phyloP scores from a whole-genome alignment of 2,797 vertebrate genomes.

The Smutsia temminckii region DNA sequence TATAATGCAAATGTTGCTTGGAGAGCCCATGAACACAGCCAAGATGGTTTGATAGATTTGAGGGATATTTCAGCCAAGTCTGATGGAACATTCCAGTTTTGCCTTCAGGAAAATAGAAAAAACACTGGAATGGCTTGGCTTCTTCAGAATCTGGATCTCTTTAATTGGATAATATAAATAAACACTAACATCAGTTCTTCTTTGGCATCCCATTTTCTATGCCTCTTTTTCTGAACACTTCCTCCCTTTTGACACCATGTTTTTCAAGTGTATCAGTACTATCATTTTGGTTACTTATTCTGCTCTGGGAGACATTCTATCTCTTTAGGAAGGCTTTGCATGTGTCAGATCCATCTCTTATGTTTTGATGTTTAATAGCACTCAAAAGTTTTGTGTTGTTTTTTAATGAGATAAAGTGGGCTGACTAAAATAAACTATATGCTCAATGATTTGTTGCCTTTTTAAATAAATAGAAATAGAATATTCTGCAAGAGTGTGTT shows the following conservation, averaged over 20 bases:
- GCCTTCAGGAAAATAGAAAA: background rate
- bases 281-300: background rate
- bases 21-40: background rate
- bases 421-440: background rate
- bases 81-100: background rate
- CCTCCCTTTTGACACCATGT: background rate
- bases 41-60: background rate
- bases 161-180: background rate
- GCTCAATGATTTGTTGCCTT: background rate
- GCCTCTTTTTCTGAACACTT: background rate
- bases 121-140: background rate
- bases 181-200: background rate
- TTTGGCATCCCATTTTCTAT: background rate
- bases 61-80: background rate
- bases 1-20: background rate
- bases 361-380: conserved; percentile 10
- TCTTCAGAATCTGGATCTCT: background rate
- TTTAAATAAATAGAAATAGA: background rate
- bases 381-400: background rate
- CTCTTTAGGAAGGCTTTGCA: background rate
- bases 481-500: background rate
- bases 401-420: background rate
- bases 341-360: background rate
- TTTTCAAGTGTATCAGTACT: background rate
- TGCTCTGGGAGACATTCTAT: background rate